Evolutionary conservation across 2,797 vertebrate genomes (phyloP).

Genomic region (Spinus pinus): DNA sequence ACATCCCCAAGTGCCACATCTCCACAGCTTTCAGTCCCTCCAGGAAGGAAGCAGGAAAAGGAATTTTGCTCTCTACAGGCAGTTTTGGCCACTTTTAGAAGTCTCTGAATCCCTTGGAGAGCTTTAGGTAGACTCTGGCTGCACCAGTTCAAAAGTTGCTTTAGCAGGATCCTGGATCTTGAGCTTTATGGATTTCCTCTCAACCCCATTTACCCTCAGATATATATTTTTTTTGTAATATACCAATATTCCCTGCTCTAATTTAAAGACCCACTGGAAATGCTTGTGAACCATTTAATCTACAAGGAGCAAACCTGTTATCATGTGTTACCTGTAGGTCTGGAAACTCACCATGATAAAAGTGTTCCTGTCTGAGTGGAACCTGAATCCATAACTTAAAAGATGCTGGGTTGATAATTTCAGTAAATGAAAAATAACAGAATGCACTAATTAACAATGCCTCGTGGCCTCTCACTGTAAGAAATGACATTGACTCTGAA

Average conservation of each 20-base stretch:
- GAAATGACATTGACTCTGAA: constrained; percentile 37
- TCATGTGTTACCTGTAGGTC: not conserved
- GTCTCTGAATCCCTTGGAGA: not conserved
- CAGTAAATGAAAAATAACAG: not conserved
- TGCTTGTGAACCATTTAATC: not conserved
- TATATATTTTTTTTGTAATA: not conserved
- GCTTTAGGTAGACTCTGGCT: not conserved
- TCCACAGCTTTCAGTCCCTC: not conserved
- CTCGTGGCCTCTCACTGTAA: constrained; percentile 1
- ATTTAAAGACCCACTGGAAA: not conserved
- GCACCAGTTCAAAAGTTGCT: not conserved
- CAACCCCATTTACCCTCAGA: not conserved
- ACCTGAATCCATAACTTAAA: not conserved
- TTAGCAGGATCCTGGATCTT: not conserved
- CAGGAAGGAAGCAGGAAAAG: not conserved
- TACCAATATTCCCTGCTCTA: not conserved
- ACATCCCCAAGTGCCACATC: not conserved
- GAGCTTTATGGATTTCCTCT: not conserved
- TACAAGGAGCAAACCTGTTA: not conserved
- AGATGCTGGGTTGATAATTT: not conserved
- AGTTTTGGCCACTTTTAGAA: accelerated
- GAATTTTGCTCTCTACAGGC: accelerated
- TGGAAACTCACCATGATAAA: not conserved
- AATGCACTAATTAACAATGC: constrained; percentile 11
- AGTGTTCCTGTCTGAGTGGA: not conserved